Conservation (phyloP, 2,113 vertebrate species). For the Anas platyrhynchos region DNA sequence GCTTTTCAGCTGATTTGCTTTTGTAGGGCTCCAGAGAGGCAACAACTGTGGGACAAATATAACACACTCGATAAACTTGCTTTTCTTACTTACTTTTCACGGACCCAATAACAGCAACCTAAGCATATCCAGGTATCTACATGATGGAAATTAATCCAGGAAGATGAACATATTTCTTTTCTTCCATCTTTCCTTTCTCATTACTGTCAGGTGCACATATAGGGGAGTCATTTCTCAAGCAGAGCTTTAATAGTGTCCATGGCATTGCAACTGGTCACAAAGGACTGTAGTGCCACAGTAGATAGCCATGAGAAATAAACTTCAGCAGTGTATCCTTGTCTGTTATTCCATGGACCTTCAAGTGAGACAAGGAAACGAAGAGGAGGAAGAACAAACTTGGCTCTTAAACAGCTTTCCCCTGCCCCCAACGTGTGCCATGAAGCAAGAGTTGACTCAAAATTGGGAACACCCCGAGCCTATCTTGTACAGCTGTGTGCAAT, state of each 20-base stretch:
- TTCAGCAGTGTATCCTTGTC: neutral
- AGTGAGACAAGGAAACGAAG: neutral
- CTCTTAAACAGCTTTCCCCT: neutral
- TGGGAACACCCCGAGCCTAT: neutral
- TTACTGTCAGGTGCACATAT: accelerated
- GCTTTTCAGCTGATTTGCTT: neutral
- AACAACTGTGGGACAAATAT: neutral
- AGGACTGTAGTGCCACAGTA: neutral
- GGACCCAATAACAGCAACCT: neutral
- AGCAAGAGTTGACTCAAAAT: neutral
- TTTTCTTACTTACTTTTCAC: neutral
- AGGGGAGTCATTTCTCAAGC: neutral
- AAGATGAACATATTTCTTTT: neutral
- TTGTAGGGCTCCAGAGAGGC: neutral
- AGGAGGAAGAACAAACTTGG: neutral
- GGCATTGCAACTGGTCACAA: neutral
- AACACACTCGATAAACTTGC: neutral
- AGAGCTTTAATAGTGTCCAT: neutral
- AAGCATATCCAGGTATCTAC: neutral
- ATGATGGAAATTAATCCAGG: neutral
- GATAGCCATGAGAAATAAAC: neutral
- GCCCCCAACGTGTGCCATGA: neutral
- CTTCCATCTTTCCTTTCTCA: neutral
- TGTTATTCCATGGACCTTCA: too few species aligned
- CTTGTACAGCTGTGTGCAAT: neutral